These are phyloP conservation scores for Pandemis cinnamomeana DNA, from an alignment of 2,888 invertebrate species.

Conservation along the genomic window DNA sequence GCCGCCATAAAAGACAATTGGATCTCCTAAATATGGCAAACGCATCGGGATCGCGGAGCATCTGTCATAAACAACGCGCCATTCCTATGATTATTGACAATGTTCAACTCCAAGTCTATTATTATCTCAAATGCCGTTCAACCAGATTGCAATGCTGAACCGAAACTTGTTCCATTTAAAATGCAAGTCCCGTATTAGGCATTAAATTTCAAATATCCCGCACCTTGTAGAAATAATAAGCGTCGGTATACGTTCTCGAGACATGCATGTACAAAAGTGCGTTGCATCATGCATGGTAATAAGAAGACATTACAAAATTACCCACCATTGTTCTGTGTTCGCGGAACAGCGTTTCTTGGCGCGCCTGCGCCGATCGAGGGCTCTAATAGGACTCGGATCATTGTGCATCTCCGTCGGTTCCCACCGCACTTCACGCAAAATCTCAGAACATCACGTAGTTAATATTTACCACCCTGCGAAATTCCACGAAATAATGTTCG, in stretches of 20 bases:
- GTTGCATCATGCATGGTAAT: conserved; percentile 81
- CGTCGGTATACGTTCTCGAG: conserved; percentile 57
- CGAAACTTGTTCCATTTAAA: conserved; percentile 35
- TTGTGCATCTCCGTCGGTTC: conserved; percentile 70
- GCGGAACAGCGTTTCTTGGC: conserved; percentile 72
- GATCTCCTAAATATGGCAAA: conserved; percentile 47
- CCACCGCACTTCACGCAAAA: conserved; percentile 61
- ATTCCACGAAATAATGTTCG: conserved; percentile 54
- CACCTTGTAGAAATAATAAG: conserved; percentile 68
- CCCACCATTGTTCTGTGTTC: conserved; percentile 81
- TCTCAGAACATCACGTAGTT: conserved; percentile 59
- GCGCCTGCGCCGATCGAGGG: conserved; percentile 65
- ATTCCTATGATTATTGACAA: conserved; percentile 34
- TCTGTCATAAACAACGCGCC: conserved; percentile 44
- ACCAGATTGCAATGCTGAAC: conserved; percentile 27
- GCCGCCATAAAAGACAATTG: conserved; percentile 44
- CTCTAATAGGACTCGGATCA: conserved; percentile 70
- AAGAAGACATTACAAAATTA: conserved; percentile 81
- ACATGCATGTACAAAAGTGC: conserved; percentile 58
- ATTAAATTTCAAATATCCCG: conserved; percentile 62
- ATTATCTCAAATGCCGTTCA: conserved; percentile 31
- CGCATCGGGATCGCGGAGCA: conserved; percentile 42
- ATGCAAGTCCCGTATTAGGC: conserved; percentile 41
- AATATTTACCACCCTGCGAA: conserved; percentile 51
- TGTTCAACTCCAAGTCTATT: conserved; percentile 29